These are phyloP conservation scores for Hemithea aestivaria DNA, from an alignment of 2,888 invertebrate species.

Conservation along the genomic window DNA sequence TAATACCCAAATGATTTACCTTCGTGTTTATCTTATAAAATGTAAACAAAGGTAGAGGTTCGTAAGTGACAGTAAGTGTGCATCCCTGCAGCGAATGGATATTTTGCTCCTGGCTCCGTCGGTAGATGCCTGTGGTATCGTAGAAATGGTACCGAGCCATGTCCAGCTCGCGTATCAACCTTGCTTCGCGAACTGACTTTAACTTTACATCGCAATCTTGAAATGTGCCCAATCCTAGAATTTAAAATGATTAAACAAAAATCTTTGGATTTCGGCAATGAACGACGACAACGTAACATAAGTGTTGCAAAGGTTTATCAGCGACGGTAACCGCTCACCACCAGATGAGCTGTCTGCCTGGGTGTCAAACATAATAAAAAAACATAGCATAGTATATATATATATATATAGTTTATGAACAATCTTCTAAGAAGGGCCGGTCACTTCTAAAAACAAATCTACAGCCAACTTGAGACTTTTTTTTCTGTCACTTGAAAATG, in stretches of 20 bases:
- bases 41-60: constrained; percentile 51
- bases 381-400: too few relatives aligned
- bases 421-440: too few relatives aligned
- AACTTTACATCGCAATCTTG: constrained; percentile 58
- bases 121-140: constrained; percentile 55
- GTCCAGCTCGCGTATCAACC: constrained; percentile 60
- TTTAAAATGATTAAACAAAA: not conserved
- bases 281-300: too few relatives aligned
- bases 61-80: constrained; percentile 43
- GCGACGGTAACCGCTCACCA: too few relatives aligned
- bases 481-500: too few relatives aligned
- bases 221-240: constrained; percentile 58
- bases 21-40: constrained; percentile 62
- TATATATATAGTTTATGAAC: too few relatives aligned
- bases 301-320: too few relatives aligned
- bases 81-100: constrained; percentile 62
- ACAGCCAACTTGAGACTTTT: too few relatives aligned
- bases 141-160: constrained; percentile 66
- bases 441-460: too few relatives aligned
- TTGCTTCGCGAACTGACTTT: constrained; percentile 46
- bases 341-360: too few relatives aligned
- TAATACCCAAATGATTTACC: constrained; percentile 33
- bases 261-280: too few relatives aligned
- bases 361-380: too few relatives aligned
- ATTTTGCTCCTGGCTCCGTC: constrained; percentile 37